Evolutionary conservation across 2,113 vertebrate genomes (phyloP).

Genomic region (Thinocorus orbignyianus): DNA sequence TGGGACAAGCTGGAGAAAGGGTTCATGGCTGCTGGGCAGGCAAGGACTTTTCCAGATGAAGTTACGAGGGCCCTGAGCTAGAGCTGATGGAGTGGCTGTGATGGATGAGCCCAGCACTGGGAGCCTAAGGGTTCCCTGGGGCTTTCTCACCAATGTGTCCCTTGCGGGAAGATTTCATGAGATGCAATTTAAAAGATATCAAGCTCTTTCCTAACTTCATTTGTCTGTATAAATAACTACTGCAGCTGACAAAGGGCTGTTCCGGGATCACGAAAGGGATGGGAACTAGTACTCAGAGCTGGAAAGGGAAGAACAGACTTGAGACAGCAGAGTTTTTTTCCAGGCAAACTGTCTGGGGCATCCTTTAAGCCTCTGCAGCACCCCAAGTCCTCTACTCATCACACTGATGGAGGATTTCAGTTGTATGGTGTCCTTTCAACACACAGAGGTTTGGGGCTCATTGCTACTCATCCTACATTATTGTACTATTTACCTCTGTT

Average conservation of each 20-base stretch:
- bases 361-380: not conserved
- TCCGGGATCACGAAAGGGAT: not conserved
- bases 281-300: not conserved
- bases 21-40: not conserved
- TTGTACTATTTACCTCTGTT: not conserved
- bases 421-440: not conserved
- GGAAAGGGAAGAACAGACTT: not conserved
- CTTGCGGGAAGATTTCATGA: not conserved
- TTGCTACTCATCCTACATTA: not conserved
- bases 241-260: not conserved
- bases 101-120: not conserved
- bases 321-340: not conserved
- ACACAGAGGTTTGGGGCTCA: not conserved
- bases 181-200: constrained; percentile 32
- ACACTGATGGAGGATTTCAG: not conserved
- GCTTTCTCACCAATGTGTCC: not conserved
- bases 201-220: constrained; percentile 14
- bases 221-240: constrained; percentile 7
- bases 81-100: not conserved
- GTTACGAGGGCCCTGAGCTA: not conserved
- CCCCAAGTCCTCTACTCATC: not conserved
- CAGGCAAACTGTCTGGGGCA: not conserved
- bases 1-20: not conserved
- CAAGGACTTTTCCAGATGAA: not conserved
- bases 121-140: not conserved